phyloP scores from a whole-genome alignment of 2,797 vertebrate species.

The Orestias chungarensis region DNA sequence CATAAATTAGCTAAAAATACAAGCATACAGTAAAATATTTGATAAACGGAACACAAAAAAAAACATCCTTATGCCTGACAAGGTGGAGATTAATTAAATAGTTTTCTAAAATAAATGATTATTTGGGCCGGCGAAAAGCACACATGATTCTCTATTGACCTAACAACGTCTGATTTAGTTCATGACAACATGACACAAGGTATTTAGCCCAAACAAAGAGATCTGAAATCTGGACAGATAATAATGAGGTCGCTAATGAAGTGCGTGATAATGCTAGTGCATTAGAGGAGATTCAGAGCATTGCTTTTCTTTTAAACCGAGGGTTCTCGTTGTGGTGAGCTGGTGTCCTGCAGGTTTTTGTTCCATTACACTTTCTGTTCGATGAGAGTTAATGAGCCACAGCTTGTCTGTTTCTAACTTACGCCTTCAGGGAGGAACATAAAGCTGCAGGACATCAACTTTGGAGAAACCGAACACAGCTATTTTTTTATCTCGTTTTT shows the following conservation, averaged over 20 bases:
- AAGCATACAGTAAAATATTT: background rate
- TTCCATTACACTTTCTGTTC: slow-evolving; percentile 43
- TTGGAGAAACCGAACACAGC: slow-evolving; percentile 11
- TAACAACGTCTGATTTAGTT: background rate
- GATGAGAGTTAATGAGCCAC: slow-evolving; percentile 54
- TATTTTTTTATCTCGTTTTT: background rate
- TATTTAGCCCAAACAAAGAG: background rate
- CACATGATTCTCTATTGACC: slow-evolving; percentile 7
- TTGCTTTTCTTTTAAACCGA: slow-evolving; percentile 27
- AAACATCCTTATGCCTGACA: background rate
- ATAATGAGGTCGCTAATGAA: slow-evolving; percentile 25
- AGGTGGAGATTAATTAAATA: background rate
- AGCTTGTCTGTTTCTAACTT: slow-evolving; percentile 32
- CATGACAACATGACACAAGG: slow-evolving; percentile 10
- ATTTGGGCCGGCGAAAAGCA: slow-evolving; percentile 1
- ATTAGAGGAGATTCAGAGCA: slow-evolving; percentile 23
- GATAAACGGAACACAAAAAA: background rate
- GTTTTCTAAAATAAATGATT: background rate
- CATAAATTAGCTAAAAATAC: no score
- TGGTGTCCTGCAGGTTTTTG: slow-evolving; percentile 39
- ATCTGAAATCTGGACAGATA: background rate
- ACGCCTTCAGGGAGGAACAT: slow-evolving; percentile 25
- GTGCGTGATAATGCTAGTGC: slow-evolving; percentile 22
- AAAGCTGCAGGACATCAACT: slow-evolving; percentile 41
- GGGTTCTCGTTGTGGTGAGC: slow-evolving; percentile 13